phyloP scores from a whole-genome alignment of 2,113 vertebrate genomes.

The Antechinus stuartii region DNA sequence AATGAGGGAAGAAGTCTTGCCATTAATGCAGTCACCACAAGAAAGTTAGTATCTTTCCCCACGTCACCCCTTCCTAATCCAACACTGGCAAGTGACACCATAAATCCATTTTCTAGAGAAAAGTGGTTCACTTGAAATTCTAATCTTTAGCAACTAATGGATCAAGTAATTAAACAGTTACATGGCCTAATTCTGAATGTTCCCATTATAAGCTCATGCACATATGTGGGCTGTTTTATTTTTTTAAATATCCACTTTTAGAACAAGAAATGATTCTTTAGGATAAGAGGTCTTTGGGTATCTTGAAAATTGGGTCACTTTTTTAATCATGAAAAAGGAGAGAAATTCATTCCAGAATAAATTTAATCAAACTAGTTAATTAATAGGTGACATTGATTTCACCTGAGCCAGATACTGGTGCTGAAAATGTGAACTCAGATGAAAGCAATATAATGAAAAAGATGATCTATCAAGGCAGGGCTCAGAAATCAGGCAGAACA shows the following conservation, averaged over 20 bases:
- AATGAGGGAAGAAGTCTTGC: neutral
- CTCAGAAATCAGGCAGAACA: conserved; percentile 43
- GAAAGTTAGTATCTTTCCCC: neutral
- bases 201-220: conserved; percentile 13
- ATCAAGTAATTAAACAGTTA: conserved; percentile 21
- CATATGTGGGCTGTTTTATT: neutral
- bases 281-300: conserved; percentile 69
- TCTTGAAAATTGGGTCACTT: conserved; percentile 82
- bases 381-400: conserved; percentile 81
- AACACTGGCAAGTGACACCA: neutral
- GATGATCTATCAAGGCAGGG: conserved; percentile 55
- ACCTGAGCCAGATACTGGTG: conserved; percentile 70
- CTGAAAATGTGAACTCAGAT: conserved; percentile 68
- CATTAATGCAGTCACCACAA: neutral
- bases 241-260: conserved; percentile 71
- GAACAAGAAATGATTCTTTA: conserved; percentile 71
- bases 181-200: conserved; percentile 55
- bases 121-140: conserved; percentile 34
- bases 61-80: neutral
- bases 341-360: conserved; percentile 72
- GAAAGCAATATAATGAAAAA: conserved; percentile 67
- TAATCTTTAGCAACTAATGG: neutral
- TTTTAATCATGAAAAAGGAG: conserved; percentile 75
- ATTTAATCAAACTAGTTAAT: conserved; percentile 84
- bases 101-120: conserved; percentile 18